Evolutionary conservation across 2,888 invertebrate species (phyloP).

Genomic region (Amaurobius ferox): DNA sequence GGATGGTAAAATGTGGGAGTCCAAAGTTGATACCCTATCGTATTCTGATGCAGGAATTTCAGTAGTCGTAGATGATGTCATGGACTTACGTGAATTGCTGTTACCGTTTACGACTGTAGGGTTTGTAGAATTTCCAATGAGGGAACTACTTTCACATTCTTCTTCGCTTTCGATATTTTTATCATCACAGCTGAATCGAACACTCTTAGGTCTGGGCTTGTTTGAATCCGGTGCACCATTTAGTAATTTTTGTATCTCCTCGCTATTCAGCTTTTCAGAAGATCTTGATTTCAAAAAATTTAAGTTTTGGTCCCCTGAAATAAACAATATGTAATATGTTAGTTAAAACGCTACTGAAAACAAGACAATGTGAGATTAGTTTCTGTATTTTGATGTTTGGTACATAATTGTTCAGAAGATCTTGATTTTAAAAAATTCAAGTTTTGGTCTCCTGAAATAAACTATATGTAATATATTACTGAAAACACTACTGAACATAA

Average conservation of each 20-base stretch:
- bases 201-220: slow-evolving; percentile 27
- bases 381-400: too few species aligned
- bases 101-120: background rate
- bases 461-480: too few species aligned
- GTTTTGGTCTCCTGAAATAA: too few species aligned
- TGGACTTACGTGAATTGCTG: background rate
- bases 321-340: too few species aligned
- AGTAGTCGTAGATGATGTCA: too few species aligned
- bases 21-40: background rate
- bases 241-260: slow-evolving; percentile 47
- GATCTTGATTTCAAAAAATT: slow-evolving; percentile 53
- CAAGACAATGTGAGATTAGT: too few species aligned
- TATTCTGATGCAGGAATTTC: background rate
- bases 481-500: too few species aligned
- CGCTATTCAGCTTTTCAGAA: slow-evolving; percentile 7
- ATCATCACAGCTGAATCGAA: slow-evolving; percentile 30
- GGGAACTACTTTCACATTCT: slow-evolving; percentile 16
- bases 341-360: too few species aligned
- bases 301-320: slow-evolving; percentile 57
- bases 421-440: too few species aligned
- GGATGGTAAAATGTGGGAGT: background rate
- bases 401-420: too few species aligned
- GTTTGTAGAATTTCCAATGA: background rate
- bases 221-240: background rate
- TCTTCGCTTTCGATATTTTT: background rate